phyloP scores from a whole-genome alignment of 2,113 vertebrate genomes.

The cat (Felis catus) region DNA sequence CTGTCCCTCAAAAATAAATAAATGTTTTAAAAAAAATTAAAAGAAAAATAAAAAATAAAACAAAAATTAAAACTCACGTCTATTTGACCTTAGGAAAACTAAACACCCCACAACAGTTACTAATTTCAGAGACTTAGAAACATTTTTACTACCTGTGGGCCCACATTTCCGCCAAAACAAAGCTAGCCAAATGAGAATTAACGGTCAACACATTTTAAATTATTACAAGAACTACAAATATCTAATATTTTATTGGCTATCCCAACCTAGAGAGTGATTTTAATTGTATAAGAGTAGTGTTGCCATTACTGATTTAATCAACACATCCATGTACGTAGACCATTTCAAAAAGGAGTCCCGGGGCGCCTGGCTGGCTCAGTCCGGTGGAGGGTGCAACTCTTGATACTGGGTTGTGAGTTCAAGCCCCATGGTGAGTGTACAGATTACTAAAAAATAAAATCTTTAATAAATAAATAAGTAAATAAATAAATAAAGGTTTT shows the following conservation, averaged over 20 bases:
- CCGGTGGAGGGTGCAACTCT: neutral
- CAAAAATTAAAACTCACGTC: too few species aligned
- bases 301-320: neutral
- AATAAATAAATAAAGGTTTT: neutral
- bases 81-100: neutral
- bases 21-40: too few species aligned
- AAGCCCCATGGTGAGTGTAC: neutral
- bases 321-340: neutral
- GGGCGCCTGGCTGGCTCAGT: neutral
- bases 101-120: neutral
- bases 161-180: neutral
- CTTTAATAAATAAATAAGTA: neutral
- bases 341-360: neutral
- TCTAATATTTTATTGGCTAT: neutral
- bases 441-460: neutral
- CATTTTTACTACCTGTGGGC: neutral
- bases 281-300: neutral
- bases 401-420: neutral
- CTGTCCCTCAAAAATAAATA: too few species aligned
- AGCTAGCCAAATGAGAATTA: neutral
- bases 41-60: too few species aligned
- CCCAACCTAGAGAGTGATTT: neutral
- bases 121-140: neutral
- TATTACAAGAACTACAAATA: neutral
- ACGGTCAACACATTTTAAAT: neutral